A percentile compares a stretch with the other conserved stretches of the same genome.
phyloP scores from a whole-genome alignment of 2,888 invertebrate genomes.

The Epistrophella euchroma region DNA sequence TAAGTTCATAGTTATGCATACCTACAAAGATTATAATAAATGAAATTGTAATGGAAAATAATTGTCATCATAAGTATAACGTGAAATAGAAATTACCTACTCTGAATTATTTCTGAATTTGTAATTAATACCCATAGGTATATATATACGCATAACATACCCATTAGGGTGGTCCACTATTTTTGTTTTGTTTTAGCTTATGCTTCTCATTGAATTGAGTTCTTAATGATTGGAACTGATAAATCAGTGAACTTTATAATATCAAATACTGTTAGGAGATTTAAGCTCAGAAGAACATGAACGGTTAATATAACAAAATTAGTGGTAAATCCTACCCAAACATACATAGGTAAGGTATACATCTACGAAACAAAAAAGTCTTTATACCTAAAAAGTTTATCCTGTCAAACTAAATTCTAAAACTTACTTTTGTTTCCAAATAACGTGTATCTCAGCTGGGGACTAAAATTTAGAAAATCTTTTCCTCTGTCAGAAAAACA shows the following conservation, averaged over 20 bases:
- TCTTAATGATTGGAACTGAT: background rate
- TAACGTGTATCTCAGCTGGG: constrained; percentile 23
- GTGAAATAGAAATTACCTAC: too few species aligned
- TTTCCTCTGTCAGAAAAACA: background rate
- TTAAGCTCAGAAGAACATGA: background rate
- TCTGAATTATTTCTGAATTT: too few species aligned
- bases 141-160: too few species aligned
- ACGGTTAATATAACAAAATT: background rate
- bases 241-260: background rate
- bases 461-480: constrained; percentile 26
- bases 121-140: too few species aligned
- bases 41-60: too few species aligned
- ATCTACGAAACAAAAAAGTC: background rate
- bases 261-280: background rate
- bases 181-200: too few species aligned
- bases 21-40: too few species aligned
- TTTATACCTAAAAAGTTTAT: background rate
- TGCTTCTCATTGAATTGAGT: too few species aligned
- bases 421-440: constrained; percentile 21
- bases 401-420: constrained; percentile 19
- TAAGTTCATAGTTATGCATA: too few species aligned
- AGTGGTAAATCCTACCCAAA: background rate
- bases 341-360: background rate
- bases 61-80: too few species aligned
- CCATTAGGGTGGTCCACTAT: too few species aligned